phyloP scores from a whole-genome alignment of 1,140 invertebrate species.

The Pemphigus obesinymphae region DNA sequence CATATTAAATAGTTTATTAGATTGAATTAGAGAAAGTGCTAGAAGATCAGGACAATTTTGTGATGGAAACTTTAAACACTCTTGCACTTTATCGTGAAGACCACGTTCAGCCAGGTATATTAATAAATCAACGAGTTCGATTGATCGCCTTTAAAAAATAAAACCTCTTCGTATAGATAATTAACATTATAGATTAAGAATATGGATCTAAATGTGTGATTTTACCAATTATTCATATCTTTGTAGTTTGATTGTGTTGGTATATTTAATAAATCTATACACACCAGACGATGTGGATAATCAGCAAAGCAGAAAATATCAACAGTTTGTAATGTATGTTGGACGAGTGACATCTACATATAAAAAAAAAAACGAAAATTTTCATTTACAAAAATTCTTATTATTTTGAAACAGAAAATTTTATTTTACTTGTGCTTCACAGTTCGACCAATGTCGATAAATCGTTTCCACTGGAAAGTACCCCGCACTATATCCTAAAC shows the following conservation, averaged over 20 bases:
- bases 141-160: constrained; percentile 59
- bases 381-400: background rate
- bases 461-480: constrained; percentile 83
- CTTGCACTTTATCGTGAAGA: constrained; percentile 73
- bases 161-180: background rate
- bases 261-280: constrained; percentile 79
- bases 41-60: constrained; percentile 92
- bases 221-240: constrained; percentile 79
- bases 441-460: constrained; percentile 86
- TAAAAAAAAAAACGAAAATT: constrained; percentile 52
- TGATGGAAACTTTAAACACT: constrained; percentile 87
- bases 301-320: constrained; percentile 94
- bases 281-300: constrained; percentile 76
- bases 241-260: constrained; percentile 90
- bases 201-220: background rate
- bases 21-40: constrained; percentile 79
- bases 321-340: constrained; percentile 79
- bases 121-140: constrained; percentile 84
- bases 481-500: too few species aligned
- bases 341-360: constrained; percentile 79
- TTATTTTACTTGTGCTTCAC: constrained; percentile 70
- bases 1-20: constrained; percentile 67
- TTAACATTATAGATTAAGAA: background rate
- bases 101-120: constrained; percentile 82
- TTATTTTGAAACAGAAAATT: constrained; percentile 7